phyloP scores from a whole-genome alignment of 2,113 vertebrate species.

The Stegastes partitus region DNA sequence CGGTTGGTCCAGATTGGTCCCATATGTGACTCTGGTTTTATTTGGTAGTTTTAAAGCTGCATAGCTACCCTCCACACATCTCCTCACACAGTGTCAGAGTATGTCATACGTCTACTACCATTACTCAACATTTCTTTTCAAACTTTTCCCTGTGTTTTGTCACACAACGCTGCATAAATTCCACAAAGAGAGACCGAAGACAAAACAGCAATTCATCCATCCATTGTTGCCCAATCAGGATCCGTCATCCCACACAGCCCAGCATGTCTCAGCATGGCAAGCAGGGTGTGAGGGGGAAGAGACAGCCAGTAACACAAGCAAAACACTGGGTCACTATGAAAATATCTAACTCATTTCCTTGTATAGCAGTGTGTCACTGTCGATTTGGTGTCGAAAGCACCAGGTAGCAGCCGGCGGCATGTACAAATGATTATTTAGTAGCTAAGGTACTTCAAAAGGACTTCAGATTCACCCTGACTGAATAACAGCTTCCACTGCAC shows the following conservation, averaged over 20 bases:
- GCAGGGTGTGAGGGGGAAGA: slow-evolving; percentile 62
- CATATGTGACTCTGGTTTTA: slow-evolving; percentile 61
- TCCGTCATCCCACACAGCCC: slow-evolving; percentile 61
- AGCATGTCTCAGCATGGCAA: slow-evolving; percentile 76
- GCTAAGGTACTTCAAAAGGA: too few relatives aligned
- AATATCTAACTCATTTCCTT: not conserved
- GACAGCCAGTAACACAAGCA: slow-evolving; percentile 12
- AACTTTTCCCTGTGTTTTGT: not conserved
- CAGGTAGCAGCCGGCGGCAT: not conserved
- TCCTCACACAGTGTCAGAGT: not conserved
- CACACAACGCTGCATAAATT: slow-evolving; percentile 10
- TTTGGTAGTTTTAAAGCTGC: not conserved
- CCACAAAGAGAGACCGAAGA: slow-evolving; percentile 9
- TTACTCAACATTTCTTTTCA: not conserved
- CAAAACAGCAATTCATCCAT: slow-evolving; percentile 69
- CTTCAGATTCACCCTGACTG: too few relatives aligned
- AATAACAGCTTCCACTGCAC: not conserved
- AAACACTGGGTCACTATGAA: slow-evolving; percentile 22
- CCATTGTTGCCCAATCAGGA: slow-evolving; percentile 59
- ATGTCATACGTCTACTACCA: not conserved
- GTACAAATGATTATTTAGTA: too few relatives aligned
- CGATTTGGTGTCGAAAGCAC: not conserved
- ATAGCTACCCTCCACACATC: not conserved
- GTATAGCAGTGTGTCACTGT: not conserved
- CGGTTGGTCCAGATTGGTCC: slow-evolving; percentile 54